Percentiles rank a stretch among this genome's conserved stretches.
These are phyloP conservation scores for Halcyon senegalensis DNA, from an alignment of 2,113 vertebrate genomes.

Conservation along the genomic window DNA sequence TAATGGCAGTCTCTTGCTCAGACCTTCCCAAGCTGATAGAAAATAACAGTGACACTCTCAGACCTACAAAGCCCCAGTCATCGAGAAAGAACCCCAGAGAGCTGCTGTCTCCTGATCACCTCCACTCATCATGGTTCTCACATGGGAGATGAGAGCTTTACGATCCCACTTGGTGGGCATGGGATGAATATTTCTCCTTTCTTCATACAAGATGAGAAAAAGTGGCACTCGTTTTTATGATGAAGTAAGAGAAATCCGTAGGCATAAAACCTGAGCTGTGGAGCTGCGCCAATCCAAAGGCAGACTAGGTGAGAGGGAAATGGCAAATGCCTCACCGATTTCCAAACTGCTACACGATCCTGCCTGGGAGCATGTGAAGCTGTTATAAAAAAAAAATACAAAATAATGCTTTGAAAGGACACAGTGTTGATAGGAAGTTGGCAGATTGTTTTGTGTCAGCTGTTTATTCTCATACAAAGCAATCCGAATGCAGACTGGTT, in stretches of 20 bases:
- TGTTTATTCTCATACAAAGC: slow-evolving; percentile 18
- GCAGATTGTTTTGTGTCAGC: background rate
- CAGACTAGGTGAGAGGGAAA: slow-evolving; percentile 21
- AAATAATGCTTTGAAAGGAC: background rate
- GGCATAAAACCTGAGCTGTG: background rate
- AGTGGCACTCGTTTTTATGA: accelerated
- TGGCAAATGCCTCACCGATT: slow-evolving; percentile 21
- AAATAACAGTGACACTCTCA: background rate
- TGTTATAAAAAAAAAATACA: background rate
- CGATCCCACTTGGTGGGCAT: background rate
- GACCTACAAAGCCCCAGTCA: background rate
- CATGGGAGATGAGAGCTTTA: background rate
- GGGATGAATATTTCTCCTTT: background rate
- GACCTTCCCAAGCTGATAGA: background rate
- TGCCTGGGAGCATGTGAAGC: background rate
- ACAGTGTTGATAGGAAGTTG: background rate
- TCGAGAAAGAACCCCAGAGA: background rate
- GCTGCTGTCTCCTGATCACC: background rate
- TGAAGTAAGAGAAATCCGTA: background rate
- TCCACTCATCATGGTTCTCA: background rate
- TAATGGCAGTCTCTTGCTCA: background rate
- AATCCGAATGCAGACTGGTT: background rate
- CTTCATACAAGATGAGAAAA: background rate
- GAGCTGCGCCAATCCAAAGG: background rate
- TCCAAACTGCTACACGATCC: slow-evolving; percentile 30